These are phyloP conservation scores for Seriola rivoliana DNA, from an alignment of 2,113 vertebrate genomes.

Conservation along the genomic window DNA sequence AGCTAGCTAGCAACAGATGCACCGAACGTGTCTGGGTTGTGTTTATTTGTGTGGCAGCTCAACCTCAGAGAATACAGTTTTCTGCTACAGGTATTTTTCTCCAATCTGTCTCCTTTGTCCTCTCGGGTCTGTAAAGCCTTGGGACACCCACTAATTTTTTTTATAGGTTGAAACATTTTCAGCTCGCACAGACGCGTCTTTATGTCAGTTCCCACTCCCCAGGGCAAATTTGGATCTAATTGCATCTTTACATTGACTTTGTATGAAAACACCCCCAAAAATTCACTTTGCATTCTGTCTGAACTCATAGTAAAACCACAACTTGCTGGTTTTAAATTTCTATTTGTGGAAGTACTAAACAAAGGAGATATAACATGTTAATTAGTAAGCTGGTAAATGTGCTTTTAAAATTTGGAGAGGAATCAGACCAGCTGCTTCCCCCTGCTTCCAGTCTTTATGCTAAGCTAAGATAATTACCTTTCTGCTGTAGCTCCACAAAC, in stretches of 20 bases:
- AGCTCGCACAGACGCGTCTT: neutral
- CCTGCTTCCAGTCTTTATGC: neutral
- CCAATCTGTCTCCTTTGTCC: neutral
- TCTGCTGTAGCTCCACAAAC: neutral
- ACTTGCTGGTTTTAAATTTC: neutral
- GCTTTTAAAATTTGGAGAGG: too few relatives aligned
- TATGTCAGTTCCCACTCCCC: neutral
- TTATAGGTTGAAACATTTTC: constrained; percentile 5
- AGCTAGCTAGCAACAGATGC: neutral
- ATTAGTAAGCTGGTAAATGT: too few relatives aligned
- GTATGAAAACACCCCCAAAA: too few relatives aligned
- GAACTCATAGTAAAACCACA: neutral
- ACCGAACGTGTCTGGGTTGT: neutral
- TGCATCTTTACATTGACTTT: neutral
- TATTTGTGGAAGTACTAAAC: neutral
- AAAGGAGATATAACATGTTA: neutral
- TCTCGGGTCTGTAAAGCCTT: neutral
- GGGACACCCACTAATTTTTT: neutral
- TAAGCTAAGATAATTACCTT: neutral
- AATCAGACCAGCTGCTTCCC: too few relatives aligned
- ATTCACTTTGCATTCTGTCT: neutral
- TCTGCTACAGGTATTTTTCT: too few relatives aligned
- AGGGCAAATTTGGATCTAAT: constrained; percentile 4
- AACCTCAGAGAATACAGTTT: neutral
- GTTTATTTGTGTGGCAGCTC: neutral